A percentile compares a stretch with the other conserved stretches of the same genome.
These are phyloP conservation scores for Catharus fuscescens DNA, from an alignment of 2,113 vertebrate species.

Conservation along the genomic window DNA sequence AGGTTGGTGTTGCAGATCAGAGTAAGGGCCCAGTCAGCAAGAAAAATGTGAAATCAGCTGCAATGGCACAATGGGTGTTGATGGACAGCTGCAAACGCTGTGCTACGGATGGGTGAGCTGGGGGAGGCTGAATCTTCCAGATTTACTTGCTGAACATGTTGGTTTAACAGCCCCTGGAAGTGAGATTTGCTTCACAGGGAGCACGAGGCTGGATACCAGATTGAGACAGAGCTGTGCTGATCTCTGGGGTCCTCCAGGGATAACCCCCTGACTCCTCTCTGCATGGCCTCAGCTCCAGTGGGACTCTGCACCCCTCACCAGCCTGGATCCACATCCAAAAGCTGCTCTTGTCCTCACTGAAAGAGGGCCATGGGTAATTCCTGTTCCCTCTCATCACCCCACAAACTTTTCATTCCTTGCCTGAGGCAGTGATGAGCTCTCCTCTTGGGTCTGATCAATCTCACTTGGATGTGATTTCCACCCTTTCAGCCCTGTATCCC, in stretches of 20 bases:
- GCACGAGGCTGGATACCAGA: background rate
- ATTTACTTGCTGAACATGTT: background rate
- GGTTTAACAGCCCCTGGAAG: background rate
- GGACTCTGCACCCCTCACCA: background rate
- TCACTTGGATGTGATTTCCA: background rate
- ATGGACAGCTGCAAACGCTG: constrained; percentile 32
- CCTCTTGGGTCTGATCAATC: background rate
- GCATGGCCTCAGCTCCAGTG: background rate
- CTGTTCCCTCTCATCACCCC: background rate
- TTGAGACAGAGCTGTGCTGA: background rate
- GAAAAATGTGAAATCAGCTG: constrained; percentile 26
- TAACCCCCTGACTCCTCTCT: background rate
- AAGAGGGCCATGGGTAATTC: background rate
- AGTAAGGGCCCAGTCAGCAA: constrained; percentile 36
- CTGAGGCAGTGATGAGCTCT: background rate
- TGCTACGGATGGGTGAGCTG: background rate
- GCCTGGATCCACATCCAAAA: background rate
- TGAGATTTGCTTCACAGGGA: background rate
- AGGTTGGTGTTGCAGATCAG: background rate
- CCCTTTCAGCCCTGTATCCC: background rate
- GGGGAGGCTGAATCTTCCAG: background rate
- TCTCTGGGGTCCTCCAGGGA: background rate
- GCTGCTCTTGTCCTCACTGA: background rate
- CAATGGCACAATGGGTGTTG: background rate
- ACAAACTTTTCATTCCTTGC: background rate